Percentiles rank a stretch among this genome's conserved stretches.
These are phyloP conservation scores for Potamilus streckersoni DNA, from an alignment of 1,140 invertebrate genomes.

Conservation along the genomic window DNA sequence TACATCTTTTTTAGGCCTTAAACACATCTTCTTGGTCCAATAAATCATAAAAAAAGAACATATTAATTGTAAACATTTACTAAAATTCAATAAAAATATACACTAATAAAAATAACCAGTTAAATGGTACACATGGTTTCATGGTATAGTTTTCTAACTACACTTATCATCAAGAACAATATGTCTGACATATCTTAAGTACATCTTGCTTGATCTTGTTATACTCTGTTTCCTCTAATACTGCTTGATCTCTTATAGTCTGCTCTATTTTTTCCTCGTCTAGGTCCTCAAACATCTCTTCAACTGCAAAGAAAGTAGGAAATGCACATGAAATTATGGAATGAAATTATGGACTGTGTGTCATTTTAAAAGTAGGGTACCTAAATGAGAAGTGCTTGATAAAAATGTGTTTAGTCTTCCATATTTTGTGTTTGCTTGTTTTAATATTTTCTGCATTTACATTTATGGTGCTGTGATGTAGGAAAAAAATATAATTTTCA, in stretches of 20 bases:
- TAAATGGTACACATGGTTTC: no score
- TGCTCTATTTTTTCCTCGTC: slow-evolving; percentile 47
- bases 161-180: slow-evolving; percentile 27
- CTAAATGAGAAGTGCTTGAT: no score
- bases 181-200: slow-evolving; percentile 29
- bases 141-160: no score
- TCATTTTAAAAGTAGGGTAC: no score
- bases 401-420: not conserved
- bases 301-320: slow-evolving; percentile 31
- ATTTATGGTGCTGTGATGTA: not conserved
- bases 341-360: no score
- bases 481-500: not conserved
- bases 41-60: no score
- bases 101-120: no score
- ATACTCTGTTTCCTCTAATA: slow-evolving; percentile 38
- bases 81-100: no score
- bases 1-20: no score
- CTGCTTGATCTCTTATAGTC: slow-evolving; percentile 36
- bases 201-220: slow-evolving; percentile 43
- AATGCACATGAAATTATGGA: not conserved
- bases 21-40: no score
- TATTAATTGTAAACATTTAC: no score
- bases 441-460: not conserved
- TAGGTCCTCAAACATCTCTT: slow-evolving; percentile 41
- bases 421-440: no score